phyloP scores from a whole-genome alignment of 2,888 invertebrate species.

The Nomada flava region DNA sequence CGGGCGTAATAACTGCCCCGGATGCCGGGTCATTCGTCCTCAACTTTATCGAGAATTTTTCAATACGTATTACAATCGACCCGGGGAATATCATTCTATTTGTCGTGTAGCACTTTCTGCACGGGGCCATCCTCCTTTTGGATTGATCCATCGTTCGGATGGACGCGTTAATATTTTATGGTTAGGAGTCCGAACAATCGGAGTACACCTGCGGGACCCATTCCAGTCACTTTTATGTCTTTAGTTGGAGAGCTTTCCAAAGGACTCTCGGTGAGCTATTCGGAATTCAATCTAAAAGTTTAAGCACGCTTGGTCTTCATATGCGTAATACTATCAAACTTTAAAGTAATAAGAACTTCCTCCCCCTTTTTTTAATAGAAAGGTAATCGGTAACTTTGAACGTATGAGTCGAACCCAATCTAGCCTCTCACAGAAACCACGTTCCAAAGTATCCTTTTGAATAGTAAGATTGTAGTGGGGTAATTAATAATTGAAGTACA shows the following conservation, averaged over 20 bases:
- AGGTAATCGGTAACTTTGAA: no score
- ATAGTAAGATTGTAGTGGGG: no score
- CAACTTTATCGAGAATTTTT: conserved; percentile 27
- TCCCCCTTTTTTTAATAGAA: no score
- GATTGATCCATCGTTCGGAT: neutral
- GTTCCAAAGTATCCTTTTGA: no score
- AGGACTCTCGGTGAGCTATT: neutral
- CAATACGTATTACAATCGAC: conserved; percentile 8
- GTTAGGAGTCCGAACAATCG: conserved; percentile 9
- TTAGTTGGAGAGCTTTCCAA: neutral
- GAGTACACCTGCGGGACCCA: conserved; percentile 8
- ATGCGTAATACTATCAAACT: neutral
- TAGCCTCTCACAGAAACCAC: no score
- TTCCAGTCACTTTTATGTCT: conserved; percentile 5
- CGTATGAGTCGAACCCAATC: no score
- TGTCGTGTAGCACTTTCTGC: neutral
- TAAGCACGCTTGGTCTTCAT: neutral
- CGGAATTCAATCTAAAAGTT: conserved; percentile 9
- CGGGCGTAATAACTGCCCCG: conserved; percentile 8
- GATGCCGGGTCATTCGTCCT: conserved; percentile 3
- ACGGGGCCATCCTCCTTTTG: neutral
- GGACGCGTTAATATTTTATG: conserved; percentile 15
- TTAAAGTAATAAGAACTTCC: neutral
- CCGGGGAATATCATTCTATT: neutral
- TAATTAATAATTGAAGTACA: no score